Percentiles rank a stretch among this genome's conserved stretches.
Evolutionary conservation across 2,113 vertebrate genomes (phyloP).

Genomic region (Casuarius casuarius): DNA sequence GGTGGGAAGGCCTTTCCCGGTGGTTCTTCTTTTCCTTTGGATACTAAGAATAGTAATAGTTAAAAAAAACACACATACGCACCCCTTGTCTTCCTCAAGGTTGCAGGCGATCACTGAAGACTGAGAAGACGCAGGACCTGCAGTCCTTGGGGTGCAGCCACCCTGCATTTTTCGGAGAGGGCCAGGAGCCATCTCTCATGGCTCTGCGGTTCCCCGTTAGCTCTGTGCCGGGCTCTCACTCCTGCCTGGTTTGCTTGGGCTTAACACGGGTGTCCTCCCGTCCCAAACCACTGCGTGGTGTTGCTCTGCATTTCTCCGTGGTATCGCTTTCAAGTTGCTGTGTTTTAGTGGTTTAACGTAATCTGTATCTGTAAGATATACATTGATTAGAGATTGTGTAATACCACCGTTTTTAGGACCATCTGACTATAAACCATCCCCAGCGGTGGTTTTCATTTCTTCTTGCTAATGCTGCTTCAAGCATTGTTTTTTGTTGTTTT

Average conservation of each 20-base stretch:
- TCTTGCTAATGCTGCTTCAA: background rate
- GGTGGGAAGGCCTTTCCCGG: background rate
- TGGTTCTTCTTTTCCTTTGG: background rate
- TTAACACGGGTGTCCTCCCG: background rate
- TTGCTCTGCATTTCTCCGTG: background rate
- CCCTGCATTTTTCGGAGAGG: background rate
- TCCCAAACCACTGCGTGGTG: background rate
- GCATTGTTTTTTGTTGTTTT: background rate
- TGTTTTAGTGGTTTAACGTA: background rate
- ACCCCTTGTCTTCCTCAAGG: too few species aligned
- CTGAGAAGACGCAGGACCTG: too few species aligned
- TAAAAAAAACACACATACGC: background rate
- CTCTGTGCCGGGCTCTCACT: background rate
- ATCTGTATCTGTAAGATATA: background rate
- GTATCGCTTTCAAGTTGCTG: background rate
- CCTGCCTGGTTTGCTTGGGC: background rate
- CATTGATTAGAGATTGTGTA: background rate
- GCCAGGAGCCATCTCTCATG: rapidly evolving
- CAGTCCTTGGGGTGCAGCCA: too few species aligned
- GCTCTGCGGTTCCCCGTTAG: background rate
- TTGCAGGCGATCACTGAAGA: too few species aligned
- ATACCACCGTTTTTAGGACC: background rate
- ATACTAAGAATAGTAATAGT: background rate
- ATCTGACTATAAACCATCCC: background rate
- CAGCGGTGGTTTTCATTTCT: background rate